Base-by-base conservation (phyloP, 1,140 invertebrate genomes). In the Mactra quadrangularis region DNA sequence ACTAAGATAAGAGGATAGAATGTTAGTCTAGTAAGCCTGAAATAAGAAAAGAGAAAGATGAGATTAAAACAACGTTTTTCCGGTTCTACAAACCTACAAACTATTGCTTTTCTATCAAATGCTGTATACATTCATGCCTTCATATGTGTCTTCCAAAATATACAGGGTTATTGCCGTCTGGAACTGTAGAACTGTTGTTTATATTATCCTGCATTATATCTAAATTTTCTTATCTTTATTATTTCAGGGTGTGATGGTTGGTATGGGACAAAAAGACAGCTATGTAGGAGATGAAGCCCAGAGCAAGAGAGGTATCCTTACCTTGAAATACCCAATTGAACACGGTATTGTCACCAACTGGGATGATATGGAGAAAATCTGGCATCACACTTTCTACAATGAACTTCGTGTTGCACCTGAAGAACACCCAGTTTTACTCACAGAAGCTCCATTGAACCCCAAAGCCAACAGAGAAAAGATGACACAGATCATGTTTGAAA, bases 261-360 rank as follows among this genome's bases (percentile, higher is more conserved):
- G 98, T 94, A 99, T 99, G 98, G 98, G 97, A 89, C 97, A 99
- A 93, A 99, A 98, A 94, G 98, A 99, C 94, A 97, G 96, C 60
- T 99, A 99, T 93, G 98, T 99, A 72, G 98, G 98, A 89, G 98
- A 99, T 93, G 98, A 99, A 94, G 98, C 98, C 90, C 98, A 99
- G 94, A 96, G 96, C 93, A 99, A 99, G 94, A 96, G 98, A 95
- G 97, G 94, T 93, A 93, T 93, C 86, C 91, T 93, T 62, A 92
- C 92, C 81, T 94, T 99, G 92, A 98, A 98, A 94, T 99, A 99
- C 94, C 98, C 98, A 89, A 98, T 99, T 87, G 94, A 94, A 87
- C 94, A 94, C 89, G 94, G 94, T 83, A 94, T 94, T 89, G 94
- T 94, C 85, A 94, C 94, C 86, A 94, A 94, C 91, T 94, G 94